A percentile compares a stretch with the other conserved stretches of the same genome.
These are phyloP conservation scores for Serinus canaria DNA, from an alignment of 2,113 vertebrate genomes.

Conservation along the genomic window DNA sequence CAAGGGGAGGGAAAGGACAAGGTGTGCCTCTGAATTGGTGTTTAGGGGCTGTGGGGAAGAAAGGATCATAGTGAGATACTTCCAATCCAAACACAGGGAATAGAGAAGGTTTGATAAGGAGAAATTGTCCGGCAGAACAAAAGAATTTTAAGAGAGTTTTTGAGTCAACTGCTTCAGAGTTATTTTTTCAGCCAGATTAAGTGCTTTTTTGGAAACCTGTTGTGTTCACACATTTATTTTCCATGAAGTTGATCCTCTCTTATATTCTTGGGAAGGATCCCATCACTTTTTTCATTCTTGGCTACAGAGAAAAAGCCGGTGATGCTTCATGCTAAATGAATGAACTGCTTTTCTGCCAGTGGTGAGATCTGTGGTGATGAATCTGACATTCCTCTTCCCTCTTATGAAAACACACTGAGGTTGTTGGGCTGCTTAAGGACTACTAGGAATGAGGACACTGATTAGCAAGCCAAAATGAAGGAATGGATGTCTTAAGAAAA, in stretches of 20 bases:
- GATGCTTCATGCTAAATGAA: neutral
- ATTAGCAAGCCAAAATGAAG: neutral
- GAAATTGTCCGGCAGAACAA: neutral
- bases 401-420: neutral
- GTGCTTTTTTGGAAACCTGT: neutral
- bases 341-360: neutral
- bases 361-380: neutral
- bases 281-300: neutral
- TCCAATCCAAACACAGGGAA: neutral
- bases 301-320: neutral
- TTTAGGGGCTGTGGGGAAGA: neutral
- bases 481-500: neutral
- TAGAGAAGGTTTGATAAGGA: neutral
- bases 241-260: neutral
- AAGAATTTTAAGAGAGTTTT: neutral
- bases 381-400: neutral
- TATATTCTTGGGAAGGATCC: neutral
- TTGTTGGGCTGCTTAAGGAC: neutral
- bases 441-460: neutral
- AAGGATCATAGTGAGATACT: neutral
- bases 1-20: neutral
- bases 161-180: neutral
- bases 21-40: neutral
- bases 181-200: neutral
- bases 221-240: neutral